Percentiles rank a stretch among this genome's conserved stretches.
phyloP scores from a whole-genome alignment of 2,797 vertebrate species.

The Tangara arthus region DNA sequence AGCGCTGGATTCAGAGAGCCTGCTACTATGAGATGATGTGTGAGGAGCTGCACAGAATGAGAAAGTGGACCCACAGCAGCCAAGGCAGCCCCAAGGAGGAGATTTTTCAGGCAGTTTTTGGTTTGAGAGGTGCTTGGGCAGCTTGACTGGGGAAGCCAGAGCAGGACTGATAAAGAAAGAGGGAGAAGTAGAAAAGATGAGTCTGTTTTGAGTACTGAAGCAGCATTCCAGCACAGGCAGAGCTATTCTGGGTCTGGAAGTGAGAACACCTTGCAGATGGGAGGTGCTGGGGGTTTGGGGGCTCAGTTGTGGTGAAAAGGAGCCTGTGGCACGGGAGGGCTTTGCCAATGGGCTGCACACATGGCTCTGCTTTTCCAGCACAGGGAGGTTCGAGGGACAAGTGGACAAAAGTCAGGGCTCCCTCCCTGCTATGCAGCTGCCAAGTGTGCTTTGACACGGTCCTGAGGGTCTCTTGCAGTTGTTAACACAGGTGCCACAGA shows the following conservation, averaged over 20 bases:
- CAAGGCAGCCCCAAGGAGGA: background rate
- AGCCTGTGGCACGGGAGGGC: fast-evolving
- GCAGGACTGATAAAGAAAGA: background rate
- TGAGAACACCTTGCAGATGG: background rate
- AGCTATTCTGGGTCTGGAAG: background rate
- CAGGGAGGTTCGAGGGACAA: background rate
- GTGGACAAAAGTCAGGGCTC: background rate
- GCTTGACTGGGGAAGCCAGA: background rate
- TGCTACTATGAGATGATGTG: background rate
- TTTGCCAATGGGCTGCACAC: fast-evolving
- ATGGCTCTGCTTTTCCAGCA: background rate
- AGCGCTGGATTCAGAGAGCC: background rate
- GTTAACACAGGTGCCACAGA: background rate
- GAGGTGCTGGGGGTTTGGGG: fast-evolving
- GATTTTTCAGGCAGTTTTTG: background rate
- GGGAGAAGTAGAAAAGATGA: background rate
- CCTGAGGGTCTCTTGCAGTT: background rate
- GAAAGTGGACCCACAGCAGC: background rate
- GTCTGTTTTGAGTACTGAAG: background rate
- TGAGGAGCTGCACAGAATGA: background rate
- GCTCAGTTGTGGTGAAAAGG: fast-evolving
- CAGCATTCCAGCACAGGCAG: background rate
- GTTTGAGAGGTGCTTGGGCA: background rate
- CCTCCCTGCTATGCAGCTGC: background rate
- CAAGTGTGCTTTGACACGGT: fast-evolving